Evolutionary conservation across 2,113 vertebrate genomes (phyloP).

Genomic region (Machaerirhynchus nigripectus): DNA sequence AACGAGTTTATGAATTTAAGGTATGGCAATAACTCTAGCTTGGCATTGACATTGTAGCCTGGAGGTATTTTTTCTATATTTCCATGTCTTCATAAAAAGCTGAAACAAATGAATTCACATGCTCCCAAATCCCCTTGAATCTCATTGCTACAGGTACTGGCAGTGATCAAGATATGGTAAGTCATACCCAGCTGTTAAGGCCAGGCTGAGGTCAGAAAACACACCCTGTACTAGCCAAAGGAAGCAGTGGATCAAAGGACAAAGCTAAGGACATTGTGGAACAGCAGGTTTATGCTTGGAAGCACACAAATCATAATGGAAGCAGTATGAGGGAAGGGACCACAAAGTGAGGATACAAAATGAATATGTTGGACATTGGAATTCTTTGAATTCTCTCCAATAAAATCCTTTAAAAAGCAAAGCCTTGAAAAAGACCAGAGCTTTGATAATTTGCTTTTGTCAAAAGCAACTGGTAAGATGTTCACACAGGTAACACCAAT

Average conservation of each 20-base stretch:
- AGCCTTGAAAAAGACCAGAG: neutral
- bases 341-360: neutral
- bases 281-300: neutral
- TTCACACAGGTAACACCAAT: neutral
- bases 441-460: neutral
- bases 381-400: neutral
- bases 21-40: neutral
- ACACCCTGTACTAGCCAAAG: neutral
- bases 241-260: neutral
- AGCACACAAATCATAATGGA: neutral
- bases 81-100: neutral
- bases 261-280: fast-evolving
- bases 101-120: neutral
- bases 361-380: fast-evolving
- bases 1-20: neutral
- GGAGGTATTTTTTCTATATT: neutral
- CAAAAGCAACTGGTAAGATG: neutral
- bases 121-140: neutral
- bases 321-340: neutral
- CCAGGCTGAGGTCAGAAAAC: neutral
- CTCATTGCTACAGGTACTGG: neutral
- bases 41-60: neutral
- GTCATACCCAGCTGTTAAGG: neutral
- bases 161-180: neutral
- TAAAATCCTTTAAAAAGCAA: fast-evolving